Evolutionary conservation across 2,888 invertebrate species (phyloP), one percentile per base, ranked within the genome.

Genomic region (Yponomeuta evonymella): DNA sequence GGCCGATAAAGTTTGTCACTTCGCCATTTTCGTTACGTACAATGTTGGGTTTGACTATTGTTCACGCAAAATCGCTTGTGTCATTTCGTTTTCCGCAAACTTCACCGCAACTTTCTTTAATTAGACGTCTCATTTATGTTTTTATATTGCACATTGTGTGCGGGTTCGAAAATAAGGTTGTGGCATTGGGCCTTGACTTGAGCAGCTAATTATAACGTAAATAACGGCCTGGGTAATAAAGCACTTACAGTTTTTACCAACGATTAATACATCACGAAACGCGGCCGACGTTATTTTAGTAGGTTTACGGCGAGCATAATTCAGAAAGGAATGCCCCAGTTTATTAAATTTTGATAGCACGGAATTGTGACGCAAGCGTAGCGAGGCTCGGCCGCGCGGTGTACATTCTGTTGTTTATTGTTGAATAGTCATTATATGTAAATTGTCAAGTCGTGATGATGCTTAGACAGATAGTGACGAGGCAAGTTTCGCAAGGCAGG

Each of bases 371-470:
- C 43, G 43, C 75, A 79, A 82, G 84, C 81, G 81, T 82, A 81
- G 82, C 80, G 81, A 85, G 51, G 81, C 78, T 30, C 68, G 68
- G 30, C 29, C 68, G 51, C 48, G 64, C 51, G 65, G 65, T 48
- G 69, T 79, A 81, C 81, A 85, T 86, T 88, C 84, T 79, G 85
- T 88, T 85, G 89, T 90, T 87, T 90, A 88, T 88, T 87, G 90
- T 90, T 88, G 87, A 85, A 86, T 85, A 89, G 87, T 90, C 89
- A 91, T 91, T 92, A 91, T 90, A 90, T 90, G 91, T 90, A 91
- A 92, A 92, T 91, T 83, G 90, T 82, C 78, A 77, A 85, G 88
- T 91, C 92, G 92, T 92, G 92, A 88, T 88, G 91, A 92, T 92
- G 87, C 85, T 80, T 80, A 79, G 82, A 79, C 82, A 77, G 91